Percentiles rank a stretch among this genome's conserved stretches.
Conservation (phyloP, 2,888 invertebrate species). For the Napeogenes inachia region DNA sequence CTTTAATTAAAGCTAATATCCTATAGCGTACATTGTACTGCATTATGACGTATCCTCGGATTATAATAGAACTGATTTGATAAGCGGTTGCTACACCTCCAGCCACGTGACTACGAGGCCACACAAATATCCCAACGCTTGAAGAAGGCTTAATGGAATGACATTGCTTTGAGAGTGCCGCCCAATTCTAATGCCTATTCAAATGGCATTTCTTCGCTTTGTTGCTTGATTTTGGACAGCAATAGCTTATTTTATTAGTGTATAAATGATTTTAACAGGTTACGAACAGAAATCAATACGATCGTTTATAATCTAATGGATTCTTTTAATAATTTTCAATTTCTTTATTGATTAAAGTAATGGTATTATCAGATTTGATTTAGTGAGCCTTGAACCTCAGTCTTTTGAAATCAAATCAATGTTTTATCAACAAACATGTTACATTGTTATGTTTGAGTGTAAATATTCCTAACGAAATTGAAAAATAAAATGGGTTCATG, state of each 20-base stretch:
- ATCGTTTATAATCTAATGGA: slow-evolving; percentile 41
- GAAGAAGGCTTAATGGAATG: slow-evolving; percentile 77
- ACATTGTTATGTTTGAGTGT: slow-evolving; percentile 39
- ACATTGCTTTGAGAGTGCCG: slow-evolving; percentile 75
- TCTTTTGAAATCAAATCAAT: slow-evolving; percentile 24
- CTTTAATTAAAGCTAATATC: background rate
- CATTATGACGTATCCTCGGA: slow-evolving; percentile 30
- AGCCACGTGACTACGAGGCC: slow-evolving; percentile 70
- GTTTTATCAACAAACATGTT: slow-evolving; percentile 24
- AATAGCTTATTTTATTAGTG: slow-evolving; percentile 75
- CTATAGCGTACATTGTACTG: slow-evolving; percentile 14
- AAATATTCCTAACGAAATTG: slow-evolving; percentile 41
- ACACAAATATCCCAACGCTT: slow-evolving; percentile 69
- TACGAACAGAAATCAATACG: slow-evolving; percentile 53
- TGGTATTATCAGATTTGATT: slow-evolving; percentile 21
- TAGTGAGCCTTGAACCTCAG: slow-evolving; percentile 17
- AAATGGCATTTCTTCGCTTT: slow-evolving; percentile 76
- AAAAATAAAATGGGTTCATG: slow-evolving; percentile 20
- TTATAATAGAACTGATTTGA: slow-evolving; percentile 69
- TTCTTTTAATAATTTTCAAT: slow-evolving; percentile 27
- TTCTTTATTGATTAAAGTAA: slow-evolving; percentile 25
- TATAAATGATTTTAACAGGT: slow-evolving; percentile 64
- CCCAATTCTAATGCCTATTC: slow-evolving; percentile 77
- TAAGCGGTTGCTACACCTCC: slow-evolving; percentile 61
- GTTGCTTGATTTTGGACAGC: slow-evolving; percentile 75